phyloP scores from a whole-genome alignment of 1,140 invertebrate species.

The Archivesica marissinica region DNA sequence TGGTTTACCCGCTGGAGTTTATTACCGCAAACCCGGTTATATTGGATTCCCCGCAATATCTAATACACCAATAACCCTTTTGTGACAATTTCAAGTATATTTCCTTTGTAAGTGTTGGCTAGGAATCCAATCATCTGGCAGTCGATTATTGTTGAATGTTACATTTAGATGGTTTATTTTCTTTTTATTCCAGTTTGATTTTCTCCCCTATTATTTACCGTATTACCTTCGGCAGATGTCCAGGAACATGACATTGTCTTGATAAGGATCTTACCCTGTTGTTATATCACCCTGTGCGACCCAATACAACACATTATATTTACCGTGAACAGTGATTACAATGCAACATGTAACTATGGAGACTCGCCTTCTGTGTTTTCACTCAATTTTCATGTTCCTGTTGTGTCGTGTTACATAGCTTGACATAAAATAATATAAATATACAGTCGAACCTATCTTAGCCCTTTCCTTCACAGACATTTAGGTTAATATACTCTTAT shows the following conservation, averaged over 20 bases:
- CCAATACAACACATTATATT: no score
- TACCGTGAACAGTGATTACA: no score
- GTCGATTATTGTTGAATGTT: conserved; percentile 36
- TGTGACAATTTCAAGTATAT: conserved; percentile 57
- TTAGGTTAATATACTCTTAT: no score
- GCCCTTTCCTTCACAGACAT: no score
- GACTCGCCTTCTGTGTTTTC: no score
- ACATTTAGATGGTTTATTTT: conserved; percentile 20
- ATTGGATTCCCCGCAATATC: conserved; percentile 48
- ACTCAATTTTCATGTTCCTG: no score
- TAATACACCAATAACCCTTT: conserved; percentile 47
- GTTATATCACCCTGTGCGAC: no score
- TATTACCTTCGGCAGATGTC: neutral
- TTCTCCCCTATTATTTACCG: neutral
- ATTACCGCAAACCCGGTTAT: conserved; percentile 38
- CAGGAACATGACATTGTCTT: neutral
- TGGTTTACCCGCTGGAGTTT: conserved; percentile 50
- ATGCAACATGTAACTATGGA: no score
- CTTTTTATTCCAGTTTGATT: conserved; percentile 4
- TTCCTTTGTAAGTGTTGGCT: conserved; percentile 38
- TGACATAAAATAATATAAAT: no score
- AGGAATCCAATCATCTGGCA: conserved; percentile 43
- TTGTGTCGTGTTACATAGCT: no score
- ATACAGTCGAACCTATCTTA: no score
- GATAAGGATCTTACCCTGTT: neutral